Evolutionary conservation across 64 coral and sea anemone genomes (phyloP).

Genomic region (Anthopleura sola): DNA sequence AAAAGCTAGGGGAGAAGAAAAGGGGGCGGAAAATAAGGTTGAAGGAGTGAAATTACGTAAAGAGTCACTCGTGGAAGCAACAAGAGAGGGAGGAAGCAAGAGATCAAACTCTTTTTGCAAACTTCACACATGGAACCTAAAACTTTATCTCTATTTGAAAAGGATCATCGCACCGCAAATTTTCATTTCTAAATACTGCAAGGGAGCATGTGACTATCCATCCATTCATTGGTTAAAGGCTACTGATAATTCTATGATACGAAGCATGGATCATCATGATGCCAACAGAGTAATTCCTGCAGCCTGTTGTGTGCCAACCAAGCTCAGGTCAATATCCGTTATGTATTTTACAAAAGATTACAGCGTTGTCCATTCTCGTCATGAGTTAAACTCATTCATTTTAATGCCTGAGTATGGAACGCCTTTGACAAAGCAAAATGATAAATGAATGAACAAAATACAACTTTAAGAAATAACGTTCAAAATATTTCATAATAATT

Average conservation of each 20-base stretch:
- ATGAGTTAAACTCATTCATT: neutral
- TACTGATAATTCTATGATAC: constrained; percentile 85
- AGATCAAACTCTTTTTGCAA: constrained; percentile 31
- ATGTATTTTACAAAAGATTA: constrained; percentile 82
- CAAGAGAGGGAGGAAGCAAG: constrained; percentile 15
- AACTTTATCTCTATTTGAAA: constrained; percentile 79
- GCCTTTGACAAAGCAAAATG: neutral
- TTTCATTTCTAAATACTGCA: constrained; percentile 80
- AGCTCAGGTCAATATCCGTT: constrained; percentile 76
- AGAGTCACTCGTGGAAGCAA: neutral
- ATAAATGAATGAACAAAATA: neutral
- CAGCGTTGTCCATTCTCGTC: constrained; percentile 43
- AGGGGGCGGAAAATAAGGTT: neutral
- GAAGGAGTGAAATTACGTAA: neutral
- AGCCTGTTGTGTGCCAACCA: constrained; percentile 89
- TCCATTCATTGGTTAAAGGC: no score
- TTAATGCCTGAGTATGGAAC: neutral
- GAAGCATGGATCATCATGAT: constrained; percentile 65
- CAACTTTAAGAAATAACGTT: constrained; percentile 15
- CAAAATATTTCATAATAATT: no score
- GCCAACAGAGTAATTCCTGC: constrained; percentile 61
- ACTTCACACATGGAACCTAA: constrained; percentile 63
- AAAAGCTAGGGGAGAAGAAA: neutral
- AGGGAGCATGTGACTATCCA: no score
- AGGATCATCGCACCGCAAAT: constrained; percentile 80